Evolutionary conservation across 2,113 vertebrate species (phyloP).

Genomic region (western clawed frog (Xenopus tropicalis)): UCB_Xtro_10.0 CM004448.2:86054501-86055000

Average conservation of each 20-base stretch:
- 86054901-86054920: slow-evolving; percentile 16
- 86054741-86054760: neutral
- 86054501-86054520: too few relatives aligned
- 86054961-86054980: neutral
- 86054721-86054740: too few relatives aligned
- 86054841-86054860: neutral
- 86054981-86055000: neutral
- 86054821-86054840: neutral
- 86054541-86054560: too few relatives aligned
- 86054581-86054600: too few relatives aligned
- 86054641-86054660: too few relatives aligned
- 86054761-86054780: neutral
- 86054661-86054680: too few relatives aligned
- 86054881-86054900: neutral
- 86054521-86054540: too few relatives aligned
- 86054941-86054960: neutral
- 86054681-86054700: too few relatives aligned
- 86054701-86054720: too few relatives aligned
- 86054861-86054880: neutral
- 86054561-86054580: too few relatives aligned
- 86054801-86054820: neutral
- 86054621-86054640: too few relatives aligned
- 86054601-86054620: too few relatives aligned
- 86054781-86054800: neutral
- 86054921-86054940: slow-evolving; percentile 18